These are phyloP conservation scores for Piaya cayana DNA, from an alignment of 2,113 vertebrate species.

Conservation along the genomic window DNA sequence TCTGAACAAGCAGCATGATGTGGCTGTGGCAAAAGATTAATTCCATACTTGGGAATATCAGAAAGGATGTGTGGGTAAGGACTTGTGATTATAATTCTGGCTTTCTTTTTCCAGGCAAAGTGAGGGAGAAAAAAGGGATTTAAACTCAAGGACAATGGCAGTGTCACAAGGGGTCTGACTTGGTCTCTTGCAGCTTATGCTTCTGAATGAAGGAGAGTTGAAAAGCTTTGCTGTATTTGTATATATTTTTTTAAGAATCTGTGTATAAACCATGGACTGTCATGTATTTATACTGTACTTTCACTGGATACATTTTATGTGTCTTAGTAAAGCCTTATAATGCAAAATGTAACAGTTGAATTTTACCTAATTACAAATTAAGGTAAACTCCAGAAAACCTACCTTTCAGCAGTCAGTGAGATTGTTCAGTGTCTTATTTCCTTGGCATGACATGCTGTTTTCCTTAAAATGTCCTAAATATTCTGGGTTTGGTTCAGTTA, in stretches of 20 bases:
- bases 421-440: not conserved
- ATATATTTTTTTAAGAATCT: not conserved
- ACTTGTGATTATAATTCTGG: not conserved
- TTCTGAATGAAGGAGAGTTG: not conserved
- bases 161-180: accelerated
- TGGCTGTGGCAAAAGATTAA: not conserved
- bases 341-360: not conserved
- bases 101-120: not conserved
- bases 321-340: not conserved
- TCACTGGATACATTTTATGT: not conserved
- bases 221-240: not conserved
- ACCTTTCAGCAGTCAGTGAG: not conserved
- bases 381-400: not conserved
- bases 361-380: not conserved
- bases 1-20: not conserved
- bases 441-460: not conserved
- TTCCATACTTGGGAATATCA: not conserved
- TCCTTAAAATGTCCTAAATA: too few relatives aligned
- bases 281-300: not conserved
- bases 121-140: not conserved
- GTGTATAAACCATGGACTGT: not conserved
- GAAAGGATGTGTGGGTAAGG: not conserved
- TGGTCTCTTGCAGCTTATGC: not conserved
- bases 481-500: too few relatives aligned
- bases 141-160: not conserved